phyloP scores from a whole-genome alignment of 2,797 vertebrate genomes.

The Pseudomugil gertrudae region DNA sequence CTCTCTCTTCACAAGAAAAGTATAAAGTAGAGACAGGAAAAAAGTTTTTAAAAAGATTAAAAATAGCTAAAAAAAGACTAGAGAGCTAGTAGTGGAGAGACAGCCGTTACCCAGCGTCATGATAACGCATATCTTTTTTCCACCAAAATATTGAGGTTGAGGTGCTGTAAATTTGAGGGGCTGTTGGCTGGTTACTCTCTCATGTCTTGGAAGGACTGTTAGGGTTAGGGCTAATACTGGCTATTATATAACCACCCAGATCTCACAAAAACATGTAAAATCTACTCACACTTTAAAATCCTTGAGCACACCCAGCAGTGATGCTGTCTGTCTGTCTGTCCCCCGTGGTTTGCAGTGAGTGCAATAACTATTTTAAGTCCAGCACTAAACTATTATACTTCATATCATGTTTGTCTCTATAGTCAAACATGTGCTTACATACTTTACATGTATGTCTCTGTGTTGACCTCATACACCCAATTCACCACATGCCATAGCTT shows the following conservation, averaged over 20 bases:
- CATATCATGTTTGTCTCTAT: constrained; percentile 4
- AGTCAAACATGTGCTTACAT: constrained; percentile 16
- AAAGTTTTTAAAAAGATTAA: no score
- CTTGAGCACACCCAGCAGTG: constrained; percentile 8
- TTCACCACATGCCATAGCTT: constrained; percentile 25
- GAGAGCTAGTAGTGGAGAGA: no score
- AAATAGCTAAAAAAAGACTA: no score
- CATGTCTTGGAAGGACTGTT: constrained; percentile 57
- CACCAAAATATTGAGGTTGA: constrained; percentile 55
- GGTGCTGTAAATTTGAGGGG: constrained; percentile 53
- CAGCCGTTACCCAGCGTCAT: no score
- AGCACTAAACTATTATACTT: constrained; percentile 27
- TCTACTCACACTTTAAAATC: constrained; percentile 35
- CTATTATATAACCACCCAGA: constrained; percentile 65
- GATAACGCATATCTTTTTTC: constrained; percentile 32
- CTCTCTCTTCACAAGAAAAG: no score
- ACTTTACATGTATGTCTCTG: constrained; percentile 4
- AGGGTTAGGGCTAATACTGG: constrained; percentile 77
- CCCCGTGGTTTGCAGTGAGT: constrained; percentile 29
- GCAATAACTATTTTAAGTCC: constrained; percentile 39
- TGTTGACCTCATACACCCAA: constrained; percentile 10
- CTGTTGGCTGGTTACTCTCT: constrained; percentile 56
- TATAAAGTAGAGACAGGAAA: no score
- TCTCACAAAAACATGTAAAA: constrained; percentile 52
- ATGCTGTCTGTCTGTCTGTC: constrained; percentile 6